Evolutionary conservation across 2,888 invertebrate species (phyloP), one percentile per base, ranked within the genome.

Genomic region (Drosophila meridionalis): DNA sequence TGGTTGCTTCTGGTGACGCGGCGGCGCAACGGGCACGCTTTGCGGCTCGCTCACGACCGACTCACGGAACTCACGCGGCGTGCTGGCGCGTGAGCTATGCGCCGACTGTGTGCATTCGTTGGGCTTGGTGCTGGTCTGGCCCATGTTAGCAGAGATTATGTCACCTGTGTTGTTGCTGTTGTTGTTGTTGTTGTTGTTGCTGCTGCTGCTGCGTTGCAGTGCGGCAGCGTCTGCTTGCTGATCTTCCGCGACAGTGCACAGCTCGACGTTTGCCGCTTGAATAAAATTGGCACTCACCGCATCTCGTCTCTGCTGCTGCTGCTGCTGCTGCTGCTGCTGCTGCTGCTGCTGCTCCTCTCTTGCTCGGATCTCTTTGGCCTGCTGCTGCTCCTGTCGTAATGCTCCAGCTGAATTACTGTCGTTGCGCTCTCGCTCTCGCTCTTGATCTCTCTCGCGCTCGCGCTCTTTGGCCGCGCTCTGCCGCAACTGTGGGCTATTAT

Each of bases 61-160:
- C 73, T 92, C 92, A 78, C 92, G 92, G 69, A 91, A 92, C 67
- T 88, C 85, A 69, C 89, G 89, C 64, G 89, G 80, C 68, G 87
- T 82, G 69, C 84, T 86, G 53, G 86, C 78, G 12, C 86, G 86
- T 47, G 85, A 78, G 68, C 76, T 80, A 34, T 72, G 70, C n/a
- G 74, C 67, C 59, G 87, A 87, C 20, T 60, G 64, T 14, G 45
- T 14, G 48, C 56, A 12, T 53, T 87, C 89, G 50, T 81, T 83
- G 60, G 82, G 80, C 65, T 91, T 92, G 71, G 79, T 86, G 68
- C 86, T 91, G 7, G 89, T 87, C 73, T 92, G 91, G 64, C 92
- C 92, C 92, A 92, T 92, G 71, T 30, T 42, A 3, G 9, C 58
- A n/a, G 28, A 28, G 47, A 59, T 60, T 60, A 60, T 59, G 59